Conservation (phyloP, 2,113 vertebrate species). For the Cyprinus carpio region DNA sequence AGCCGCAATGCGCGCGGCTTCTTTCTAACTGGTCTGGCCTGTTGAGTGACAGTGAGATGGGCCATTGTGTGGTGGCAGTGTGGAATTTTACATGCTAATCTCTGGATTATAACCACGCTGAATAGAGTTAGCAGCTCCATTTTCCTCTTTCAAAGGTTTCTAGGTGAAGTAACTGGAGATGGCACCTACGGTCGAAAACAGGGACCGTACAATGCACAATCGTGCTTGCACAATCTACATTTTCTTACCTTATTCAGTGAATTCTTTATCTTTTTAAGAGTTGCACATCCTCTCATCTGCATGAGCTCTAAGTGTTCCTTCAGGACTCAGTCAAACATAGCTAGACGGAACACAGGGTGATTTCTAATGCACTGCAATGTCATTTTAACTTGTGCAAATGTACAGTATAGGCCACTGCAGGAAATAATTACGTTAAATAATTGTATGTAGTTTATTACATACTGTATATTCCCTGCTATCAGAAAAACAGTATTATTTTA, state of each 20-base stretch:
- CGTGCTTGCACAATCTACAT: not conserved
- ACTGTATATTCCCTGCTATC: not conserved
- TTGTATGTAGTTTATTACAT: too few species aligned
- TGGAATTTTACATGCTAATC: conserved; percentile 43
- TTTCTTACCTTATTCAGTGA: conserved; percentile 1
- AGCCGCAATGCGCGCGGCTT: not conserved
- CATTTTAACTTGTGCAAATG: not conserved
- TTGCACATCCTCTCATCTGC: not conserved
- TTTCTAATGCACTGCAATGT: too few species aligned
- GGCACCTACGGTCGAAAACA: conserved; percentile 2
- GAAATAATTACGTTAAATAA: not conserved
- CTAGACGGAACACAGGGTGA: not conserved
- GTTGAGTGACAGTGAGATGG: conserved; percentile 19
- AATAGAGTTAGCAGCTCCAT: conserved; percentile 18
- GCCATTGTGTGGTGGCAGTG: conserved; percentile 28
- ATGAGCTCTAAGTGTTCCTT: not conserved
- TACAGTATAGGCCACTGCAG: not conserved
- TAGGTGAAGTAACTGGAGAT: conserved; percentile 13
- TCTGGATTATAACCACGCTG: conserved; percentile 35
- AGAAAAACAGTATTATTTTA: not conserved
- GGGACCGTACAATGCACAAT: conserved; percentile 28
- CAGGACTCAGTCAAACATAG: not conserved
- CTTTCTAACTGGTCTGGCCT: conserved; percentile 23
- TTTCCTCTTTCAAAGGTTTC: conserved; percentile 27
- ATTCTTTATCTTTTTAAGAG: not conserved